A percentile compares a stretch with the other conserved stretches of the same genome.
These are phyloP conservation scores for Drosophila orosa DNA, from an alignment of 1,140 invertebrate genomes.

Conservation along the genomic window DNA sequence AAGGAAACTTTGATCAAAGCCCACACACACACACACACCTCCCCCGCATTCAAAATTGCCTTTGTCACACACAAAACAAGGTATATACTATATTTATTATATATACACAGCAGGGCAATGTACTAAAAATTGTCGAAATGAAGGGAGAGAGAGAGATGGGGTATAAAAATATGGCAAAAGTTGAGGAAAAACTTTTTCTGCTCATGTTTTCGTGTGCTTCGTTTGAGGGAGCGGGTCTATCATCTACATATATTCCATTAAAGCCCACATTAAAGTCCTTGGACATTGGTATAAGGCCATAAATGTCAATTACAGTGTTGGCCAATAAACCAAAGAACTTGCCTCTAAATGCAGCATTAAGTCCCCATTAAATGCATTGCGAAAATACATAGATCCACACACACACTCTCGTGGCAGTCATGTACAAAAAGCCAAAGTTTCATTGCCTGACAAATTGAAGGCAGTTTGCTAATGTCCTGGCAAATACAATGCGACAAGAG, in stretches of 20 bases:
- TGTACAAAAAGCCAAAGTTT: conserved; percentile 20
- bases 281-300: conserved; percentile 34
- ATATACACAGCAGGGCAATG: conserved; percentile 23
- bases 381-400: conserved; percentile 47
- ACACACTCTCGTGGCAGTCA: neutral
- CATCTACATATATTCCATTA: conserved; percentile 35
- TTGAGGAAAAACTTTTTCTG: conserved; percentile 47
- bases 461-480: conserved; percentile 59
- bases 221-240: conserved; percentile 16
- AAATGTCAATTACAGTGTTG: conserved; percentile 70
- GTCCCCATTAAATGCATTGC: conserved; percentile 67
- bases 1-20: conserved; percentile 73
- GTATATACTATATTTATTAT: conserved; percentile 6
- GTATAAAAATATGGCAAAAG: conserved; percentile 62
- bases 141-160: no score
- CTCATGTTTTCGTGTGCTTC: conserved; percentile 18
- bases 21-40: no score
- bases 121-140: conserved; percentile 71
- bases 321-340: conserved; percentile 45
- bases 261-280: conserved; percentile 57
- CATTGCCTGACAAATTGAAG: conserved; percentile 62
- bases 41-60: conserved; percentile 57
- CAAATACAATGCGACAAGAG: conserved; percentile 55
- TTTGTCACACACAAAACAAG: conserved; percentile 52
- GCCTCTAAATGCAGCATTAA: conserved; percentile 41